Percentiles rank a stretch among this genome's conserved stretches.
These are phyloP conservation scores for Ariopsis seemanni DNA, from an alignment of 2,113 vertebrate genomes.

Conservation along the genomic window DNA sequence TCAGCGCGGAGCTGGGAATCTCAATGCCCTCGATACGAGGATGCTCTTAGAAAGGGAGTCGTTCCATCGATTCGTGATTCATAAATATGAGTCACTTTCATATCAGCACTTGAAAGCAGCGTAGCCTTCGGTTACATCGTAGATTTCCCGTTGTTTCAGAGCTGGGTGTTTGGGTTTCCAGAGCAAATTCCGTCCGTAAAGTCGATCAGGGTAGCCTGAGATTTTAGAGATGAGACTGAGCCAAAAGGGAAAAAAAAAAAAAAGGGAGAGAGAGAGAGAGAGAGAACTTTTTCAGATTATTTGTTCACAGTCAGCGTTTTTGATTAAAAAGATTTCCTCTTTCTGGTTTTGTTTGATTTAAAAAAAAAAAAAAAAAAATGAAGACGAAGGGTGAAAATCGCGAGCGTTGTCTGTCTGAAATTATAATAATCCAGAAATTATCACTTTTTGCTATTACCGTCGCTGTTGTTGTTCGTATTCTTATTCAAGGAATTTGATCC, in stretches of 20 bases:
- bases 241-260: neutral
- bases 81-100: neutral
- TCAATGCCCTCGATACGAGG: neutral
- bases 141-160: neutral
- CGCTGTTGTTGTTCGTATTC: neutral
- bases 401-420: too few species aligned
- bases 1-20: neutral
- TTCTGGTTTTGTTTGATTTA: neutral
- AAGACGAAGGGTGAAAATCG: too few species aligned
- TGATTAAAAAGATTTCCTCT: neutral
- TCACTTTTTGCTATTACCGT: neutral
- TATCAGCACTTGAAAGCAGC: neutral
- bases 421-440: too few species aligned
- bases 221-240: neutral
- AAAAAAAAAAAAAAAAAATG: neutral
- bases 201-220: neutral
- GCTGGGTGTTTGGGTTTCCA: neutral
- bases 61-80: neutral
- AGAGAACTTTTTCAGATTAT: neutral
- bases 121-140: neutral
- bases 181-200: neutral
- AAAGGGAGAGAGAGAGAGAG: accelerated
- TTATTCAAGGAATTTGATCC: neutral
- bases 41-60: neutral
- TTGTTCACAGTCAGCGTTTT: neutral